Conservation (phyloP, 2,797 vertebrate genomes). For the Enteromius anoplus region DNA sequence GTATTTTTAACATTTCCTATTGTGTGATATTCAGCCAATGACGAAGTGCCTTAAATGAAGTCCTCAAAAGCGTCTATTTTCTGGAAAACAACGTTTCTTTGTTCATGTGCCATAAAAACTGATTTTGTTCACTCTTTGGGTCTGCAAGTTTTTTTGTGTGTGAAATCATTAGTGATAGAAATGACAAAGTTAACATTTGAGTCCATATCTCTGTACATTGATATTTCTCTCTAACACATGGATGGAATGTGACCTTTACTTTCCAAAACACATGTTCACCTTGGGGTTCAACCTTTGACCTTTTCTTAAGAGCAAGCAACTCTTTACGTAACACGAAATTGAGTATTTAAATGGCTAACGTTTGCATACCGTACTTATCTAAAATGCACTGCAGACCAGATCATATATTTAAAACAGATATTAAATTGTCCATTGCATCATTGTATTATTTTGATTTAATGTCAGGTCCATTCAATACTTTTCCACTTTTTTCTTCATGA, state of each 20-base stretch:
- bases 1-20: not conserved
- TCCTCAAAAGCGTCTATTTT: not conserved
- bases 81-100: slow-evolving; percentile 1
- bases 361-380: not conserved
- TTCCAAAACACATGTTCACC: slow-evolving; percentile 74
- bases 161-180: not conserved
- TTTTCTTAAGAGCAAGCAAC: slow-evolving; percentile 34
- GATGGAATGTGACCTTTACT: slow-evolving; percentile 69
- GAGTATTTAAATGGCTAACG: not conserved
- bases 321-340: not conserved
- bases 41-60: slow-evolving; percentile 65
- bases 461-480: not conserved
- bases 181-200: not conserved
- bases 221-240: not conserved
- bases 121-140: slow-evolving; percentile 28
- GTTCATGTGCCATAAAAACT: slow-evolving; percentile 69
- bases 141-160: not conserved
- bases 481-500: not conserved
- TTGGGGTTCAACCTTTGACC: slow-evolving; percentile 61
- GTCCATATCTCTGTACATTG: not conserved
- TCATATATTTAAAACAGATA: not conserved
- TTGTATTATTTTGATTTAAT: not conserved
- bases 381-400: not conserved
- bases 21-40: slow-evolving; percentile 2
- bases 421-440: not conserved